Base-by-base conservation (phyloP, 2,888 invertebrate species). In the Cheilosia pagana region DNA sequence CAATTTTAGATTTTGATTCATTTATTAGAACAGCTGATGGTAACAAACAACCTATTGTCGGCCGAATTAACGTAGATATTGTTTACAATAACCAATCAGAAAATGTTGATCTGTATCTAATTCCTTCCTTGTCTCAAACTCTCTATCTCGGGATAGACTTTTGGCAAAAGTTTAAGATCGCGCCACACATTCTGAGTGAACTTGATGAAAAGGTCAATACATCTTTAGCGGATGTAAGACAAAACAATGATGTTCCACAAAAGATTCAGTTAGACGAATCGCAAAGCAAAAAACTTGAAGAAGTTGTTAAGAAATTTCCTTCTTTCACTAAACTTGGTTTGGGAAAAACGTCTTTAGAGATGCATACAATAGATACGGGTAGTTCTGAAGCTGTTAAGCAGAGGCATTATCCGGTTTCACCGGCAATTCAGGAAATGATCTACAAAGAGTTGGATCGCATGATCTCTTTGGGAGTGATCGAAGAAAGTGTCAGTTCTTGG, bases 401-500 rank as follows among this genome's bases (percentile, higher is more conserved):
- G 50, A 10, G 50, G 14, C 50, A 50, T 5, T 50, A 50, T 8
- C 23, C 50, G 50, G 50, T 50, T 3, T 50, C 50, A 50, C 50
- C 21, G 14, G 23, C 50, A 6, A 50, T 28, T 2, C 28, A 28
- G 28, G 28, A 28, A 2, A 28, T 28, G 28, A 25, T 25, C 25
- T 25, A 25, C 25, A 25, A 25, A 25, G 25, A 25, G 25, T 25
- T 25, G 25, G 25, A 28, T 8, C 28, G 28, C 0, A 50, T 50
- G 50, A 21, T 50, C 50, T 50, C 50, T 14, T 50, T 50, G 50
- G 50, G 50, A 50, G 50, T 48, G 19, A 48, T 48, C 14, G 43
- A 43, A 16, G 43, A 43, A 43, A 43, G 43, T 43, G 43, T n/a
- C 2, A 43, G 43, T 43, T 43, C 43, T 16, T 43, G 43, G 35